These are phyloP conservation scores for Montifringilla adamsi DNA, from an alignment of 2,113 vertebrate genomes.

Conservation along the genomic window DNA sequence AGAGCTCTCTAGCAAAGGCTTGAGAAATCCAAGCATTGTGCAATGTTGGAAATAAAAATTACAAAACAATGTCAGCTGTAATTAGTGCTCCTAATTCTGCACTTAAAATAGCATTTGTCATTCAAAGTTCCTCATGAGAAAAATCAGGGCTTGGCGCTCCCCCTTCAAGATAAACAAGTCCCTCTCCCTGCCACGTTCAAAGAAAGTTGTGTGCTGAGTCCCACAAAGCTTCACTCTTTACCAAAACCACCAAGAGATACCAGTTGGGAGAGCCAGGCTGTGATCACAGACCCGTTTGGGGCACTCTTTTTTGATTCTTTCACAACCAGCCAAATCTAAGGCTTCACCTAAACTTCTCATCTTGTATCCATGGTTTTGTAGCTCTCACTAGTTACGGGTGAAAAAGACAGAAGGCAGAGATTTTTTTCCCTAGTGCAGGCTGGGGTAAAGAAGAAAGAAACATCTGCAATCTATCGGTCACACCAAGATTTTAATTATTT, in stretches of 20 bases:
- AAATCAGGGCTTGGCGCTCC: not conserved
- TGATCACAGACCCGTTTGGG: not conserved
- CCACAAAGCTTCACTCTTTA: not conserved
- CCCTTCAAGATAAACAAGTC: not conserved
- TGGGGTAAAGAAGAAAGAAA: not conserved
- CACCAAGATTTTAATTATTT: conserved; percentile 54
- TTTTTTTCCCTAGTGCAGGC: not conserved
- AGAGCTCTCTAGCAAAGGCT: not conserved
- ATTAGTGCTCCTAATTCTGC: not conserved
- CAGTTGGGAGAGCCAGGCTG: not conserved
- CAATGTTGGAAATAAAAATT: not conserved
- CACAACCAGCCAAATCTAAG: not conserved
- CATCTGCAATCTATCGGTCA: conserved; percentile 41
- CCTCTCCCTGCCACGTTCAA: not conserved
- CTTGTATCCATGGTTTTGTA: accelerated
- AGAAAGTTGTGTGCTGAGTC: accelerated
- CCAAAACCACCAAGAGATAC: not conserved
- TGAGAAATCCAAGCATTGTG: not conserved
- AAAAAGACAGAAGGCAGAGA: conserved; percentile 47
- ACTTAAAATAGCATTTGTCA: not conserved
- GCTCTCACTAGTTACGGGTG: not conserved
- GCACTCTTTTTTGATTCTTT: not conserved
- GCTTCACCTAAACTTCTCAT: not conserved
- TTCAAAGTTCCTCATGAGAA: not conserved
- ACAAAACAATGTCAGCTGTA: not conserved